phyloP scores from a whole-genome alignment of 37 sponge, comb jelly and placozoan species.

The Petrosia ficiformis region DNA sequence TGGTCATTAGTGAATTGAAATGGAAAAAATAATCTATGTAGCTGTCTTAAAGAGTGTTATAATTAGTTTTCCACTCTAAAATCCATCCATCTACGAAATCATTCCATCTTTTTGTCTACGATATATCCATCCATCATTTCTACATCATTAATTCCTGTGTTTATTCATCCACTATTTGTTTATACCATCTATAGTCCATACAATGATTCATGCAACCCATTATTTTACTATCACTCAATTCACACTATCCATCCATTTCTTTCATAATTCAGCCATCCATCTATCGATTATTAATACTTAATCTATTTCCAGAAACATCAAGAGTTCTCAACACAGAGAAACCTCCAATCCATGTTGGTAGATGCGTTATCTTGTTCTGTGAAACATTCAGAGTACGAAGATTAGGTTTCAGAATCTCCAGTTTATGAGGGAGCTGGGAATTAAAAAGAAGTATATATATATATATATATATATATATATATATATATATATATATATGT shows the following conservation, averaged over 20 bases:
- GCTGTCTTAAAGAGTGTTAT: too few species aligned
- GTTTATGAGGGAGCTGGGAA: conserved; percentile 46
- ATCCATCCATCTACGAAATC: background rate
- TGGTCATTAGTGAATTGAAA: background rate
- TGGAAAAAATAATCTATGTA: background rate
- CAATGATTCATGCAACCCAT: too few species aligned
- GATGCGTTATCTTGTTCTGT: conserved; percentile 35
- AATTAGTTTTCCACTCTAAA: background rate
- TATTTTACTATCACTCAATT: too few species aligned
- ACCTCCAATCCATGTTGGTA: conserved; percentile 58
- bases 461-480: background rate
- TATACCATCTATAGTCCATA: too few species aligned
- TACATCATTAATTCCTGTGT: too few species aligned
- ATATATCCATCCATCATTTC: too few species aligned
- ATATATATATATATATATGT: too few species aligned
- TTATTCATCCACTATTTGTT: too few species aligned
- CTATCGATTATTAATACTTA: too few species aligned
- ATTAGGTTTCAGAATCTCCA: conserved; percentile 14
- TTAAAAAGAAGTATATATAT: background rate
- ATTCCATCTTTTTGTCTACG: too few species aligned
- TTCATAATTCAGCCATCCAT: too few species aligned
- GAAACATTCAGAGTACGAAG: conserved; percentile 75
- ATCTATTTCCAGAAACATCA: conserved; percentile 43
- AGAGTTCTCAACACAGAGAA: conserved; percentile 48
- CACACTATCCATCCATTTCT: too few species aligned